A percentile compares a stretch with the other conserved stretches of the same genome.
These are phyloP conservation scores for Coptodon rendalli DNA, from an alignment of 2,113 vertebrate species.

Conservation along the genomic window DNA sequence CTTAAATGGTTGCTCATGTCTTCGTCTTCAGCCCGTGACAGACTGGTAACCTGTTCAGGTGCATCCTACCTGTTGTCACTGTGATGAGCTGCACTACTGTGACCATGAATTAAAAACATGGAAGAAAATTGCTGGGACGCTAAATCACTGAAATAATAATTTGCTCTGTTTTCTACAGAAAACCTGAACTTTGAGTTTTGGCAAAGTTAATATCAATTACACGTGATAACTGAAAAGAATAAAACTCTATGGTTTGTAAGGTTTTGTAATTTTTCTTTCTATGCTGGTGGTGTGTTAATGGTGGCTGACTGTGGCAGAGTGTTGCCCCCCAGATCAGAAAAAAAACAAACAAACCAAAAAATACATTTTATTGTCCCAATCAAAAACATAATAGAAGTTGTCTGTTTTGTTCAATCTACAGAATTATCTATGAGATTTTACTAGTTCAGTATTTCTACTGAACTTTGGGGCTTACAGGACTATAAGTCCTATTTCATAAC, in stretches of 20 bases:
- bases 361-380: neutral
- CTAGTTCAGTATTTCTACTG: neutral
- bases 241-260: neutral
- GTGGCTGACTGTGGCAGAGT: neutral
- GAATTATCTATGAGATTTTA: neutral
- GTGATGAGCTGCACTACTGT: neutral
- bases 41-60: neutral
- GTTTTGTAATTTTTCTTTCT: neutral
- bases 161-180: neutral
- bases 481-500: neutral
- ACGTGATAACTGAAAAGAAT: neutral
- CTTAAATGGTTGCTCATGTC: neutral
- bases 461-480: neutral
- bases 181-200: neutral
- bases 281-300: neutral
- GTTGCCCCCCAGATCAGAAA: neutral
- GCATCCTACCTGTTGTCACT: neutral
- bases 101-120: neutral
- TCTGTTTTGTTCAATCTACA: neutral
- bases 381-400: neutral
- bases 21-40: neutral
- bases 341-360: fast-evolving
- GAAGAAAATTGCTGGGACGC: neutral
- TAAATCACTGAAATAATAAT: fast-evolving
- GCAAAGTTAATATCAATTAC: neutral